Percentiles rank a stretch among this genome's conserved stretches.
These are phyloP conservation scores for Tarsius wallacei DNA, from an alignment of 2,797 vertebrate genomes.

Conservation along the genomic window DNA sequence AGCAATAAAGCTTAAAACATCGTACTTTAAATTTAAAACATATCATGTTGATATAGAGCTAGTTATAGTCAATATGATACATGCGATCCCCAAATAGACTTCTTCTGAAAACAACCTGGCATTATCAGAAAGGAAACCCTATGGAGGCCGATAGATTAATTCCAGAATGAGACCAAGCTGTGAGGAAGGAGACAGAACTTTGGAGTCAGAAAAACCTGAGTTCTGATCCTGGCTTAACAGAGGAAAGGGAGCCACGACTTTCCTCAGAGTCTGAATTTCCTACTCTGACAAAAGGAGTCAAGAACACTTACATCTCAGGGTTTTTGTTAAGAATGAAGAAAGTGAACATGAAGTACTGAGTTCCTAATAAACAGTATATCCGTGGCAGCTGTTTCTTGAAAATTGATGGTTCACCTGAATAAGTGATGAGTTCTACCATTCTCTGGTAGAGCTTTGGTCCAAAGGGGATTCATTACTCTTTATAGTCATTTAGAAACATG, in stretches of 20 bases:
- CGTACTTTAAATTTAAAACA: background rate
- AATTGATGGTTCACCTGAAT: conserved; percentile 45
- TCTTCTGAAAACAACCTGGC: background rate
- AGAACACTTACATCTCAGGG: background rate
- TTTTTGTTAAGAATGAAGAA: background rate
- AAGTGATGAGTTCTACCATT: conserved; percentile 42
- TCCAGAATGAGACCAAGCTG: background rate
- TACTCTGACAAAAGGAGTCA: background rate
- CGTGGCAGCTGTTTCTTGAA: background rate
- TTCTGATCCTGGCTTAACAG: background rate
- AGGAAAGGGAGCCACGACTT: no score
- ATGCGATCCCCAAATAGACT: background rate
- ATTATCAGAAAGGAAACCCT: conserved; percentile 25
- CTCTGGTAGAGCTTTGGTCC: background rate
- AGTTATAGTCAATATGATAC: background rate
- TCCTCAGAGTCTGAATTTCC: background rate
- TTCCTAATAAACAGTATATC: background rate
- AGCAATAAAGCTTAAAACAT: background rate
- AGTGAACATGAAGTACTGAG: background rate
- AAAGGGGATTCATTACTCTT: background rate
- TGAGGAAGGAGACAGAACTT: background rate
- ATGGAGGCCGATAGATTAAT: background rate
- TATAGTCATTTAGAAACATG: background rate
- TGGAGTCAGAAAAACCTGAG: background rate
- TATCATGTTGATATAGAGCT: background rate